Base-by-base conservation (phyloP, 1,140 invertebrate genomes). In the Megalopta genalis region DNA sequence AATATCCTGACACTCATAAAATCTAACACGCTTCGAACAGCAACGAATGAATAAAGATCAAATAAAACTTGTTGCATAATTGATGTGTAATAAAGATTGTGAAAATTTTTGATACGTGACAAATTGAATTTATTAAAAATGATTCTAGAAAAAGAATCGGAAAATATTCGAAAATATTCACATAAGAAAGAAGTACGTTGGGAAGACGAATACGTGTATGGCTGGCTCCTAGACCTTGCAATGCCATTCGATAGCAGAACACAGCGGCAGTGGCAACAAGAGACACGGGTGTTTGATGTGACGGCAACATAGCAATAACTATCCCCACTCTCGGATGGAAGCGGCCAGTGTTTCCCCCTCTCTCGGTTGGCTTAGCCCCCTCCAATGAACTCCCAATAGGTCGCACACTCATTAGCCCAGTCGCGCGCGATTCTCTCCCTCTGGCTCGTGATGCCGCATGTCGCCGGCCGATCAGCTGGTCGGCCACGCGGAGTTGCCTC, bases 211-310 rank as follows among this genome's bases (percentile, higher is more conserved):
- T 65, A 46, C 32, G 63, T 10, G 62, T 89, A 89, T 88, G 90
- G 90, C 89, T 57, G 86, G 87, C 91, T 90, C 86, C 87, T 90
- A 93, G 93, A 94, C 93, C 93, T 94, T 94, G 93, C 93, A 94
- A 94, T 94, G 93, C 93, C 93, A 94, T 93, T 94, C 91, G 89
- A 93, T 93, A 90, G 92, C 90, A 89, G 89, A 91, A 92, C 93
- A 91, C 83, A 60, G 69, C 65, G 65, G 74, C 70, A 67, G 79
- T 84, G 77, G 66, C 82, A 81, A 76, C 81, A 81, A 86, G 74
- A 85, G 70, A 57, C 84, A 86, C 83, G 82, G 81, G 79, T 84
- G 83, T 86, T 84, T 88, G 86, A 88, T 85, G 83, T 86, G 88
- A 88, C 80, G 85, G 85, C 87, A 89, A 89, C 85, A 84, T 81